phyloP scores from a whole-genome alignment of 2,888 invertebrate species.

The Macrophya annulata region DNA sequence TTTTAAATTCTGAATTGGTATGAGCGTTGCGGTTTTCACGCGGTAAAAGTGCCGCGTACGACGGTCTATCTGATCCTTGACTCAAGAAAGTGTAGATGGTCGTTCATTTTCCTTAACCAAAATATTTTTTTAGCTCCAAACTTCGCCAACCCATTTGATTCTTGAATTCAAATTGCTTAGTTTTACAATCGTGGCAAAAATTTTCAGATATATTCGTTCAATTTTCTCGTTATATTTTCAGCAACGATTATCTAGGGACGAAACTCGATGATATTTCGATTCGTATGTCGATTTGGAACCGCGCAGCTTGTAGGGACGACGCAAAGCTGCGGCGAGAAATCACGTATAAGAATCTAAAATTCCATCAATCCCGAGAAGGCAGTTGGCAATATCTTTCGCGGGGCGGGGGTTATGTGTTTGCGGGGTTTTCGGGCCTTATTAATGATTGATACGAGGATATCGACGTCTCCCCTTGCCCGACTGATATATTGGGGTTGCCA shows the following conservation, averaged over 20 bases:
- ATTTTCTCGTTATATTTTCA: not conserved
- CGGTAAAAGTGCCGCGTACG: not conserved
- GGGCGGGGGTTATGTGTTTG: constrained; percentile 73
- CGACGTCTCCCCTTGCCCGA: constrained; percentile 77
- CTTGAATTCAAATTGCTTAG: constrained; percentile 13
- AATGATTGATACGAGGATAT: constrained; percentile 80
- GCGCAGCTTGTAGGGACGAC: constrained; percentile 15
- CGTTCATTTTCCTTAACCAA: constrained; percentile 32
- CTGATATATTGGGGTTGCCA: constrained; percentile 76
- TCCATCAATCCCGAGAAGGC: constrained; percentile 76
- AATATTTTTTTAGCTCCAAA: not conserved
- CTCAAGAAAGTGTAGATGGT: constrained; percentile 11
- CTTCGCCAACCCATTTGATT: not conserved
- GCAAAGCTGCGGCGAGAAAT: constrained; percentile 66
- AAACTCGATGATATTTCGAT: constrained; percentile 46
- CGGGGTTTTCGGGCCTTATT: constrained; percentile 76
- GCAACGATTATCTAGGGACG: constrained; percentile 37
- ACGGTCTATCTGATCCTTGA: constrained; percentile 46
- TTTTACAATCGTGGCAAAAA: not conserved
- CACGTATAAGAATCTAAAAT: constrained; percentile 78
- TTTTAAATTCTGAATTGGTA: constrained; percentile 41
- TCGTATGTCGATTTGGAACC: not conserved
- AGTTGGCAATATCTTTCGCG: constrained; percentile 64
- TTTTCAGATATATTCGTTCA: not conserved
- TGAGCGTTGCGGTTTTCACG: constrained; percentile 13